Evolutionary conservation across 2,888 invertebrate genomes (phyloP).

Genomic region (Alcis repandata): DNA sequence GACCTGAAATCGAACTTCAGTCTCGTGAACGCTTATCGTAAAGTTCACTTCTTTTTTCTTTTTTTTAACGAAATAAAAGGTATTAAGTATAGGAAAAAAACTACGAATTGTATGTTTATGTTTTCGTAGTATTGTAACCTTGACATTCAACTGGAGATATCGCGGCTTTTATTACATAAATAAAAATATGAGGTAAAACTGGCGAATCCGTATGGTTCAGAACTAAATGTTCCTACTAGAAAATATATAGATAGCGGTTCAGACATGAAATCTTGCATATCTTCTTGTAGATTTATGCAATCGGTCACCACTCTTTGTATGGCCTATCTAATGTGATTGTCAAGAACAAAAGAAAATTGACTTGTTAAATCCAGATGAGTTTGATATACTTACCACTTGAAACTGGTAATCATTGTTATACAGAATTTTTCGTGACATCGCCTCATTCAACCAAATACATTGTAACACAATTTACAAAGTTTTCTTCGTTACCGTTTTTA

Average conservation of each 20-base stretch:
- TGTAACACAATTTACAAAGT: slow-evolving; percentile 3
- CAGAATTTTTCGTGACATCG: background rate
- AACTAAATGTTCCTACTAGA: background rate
- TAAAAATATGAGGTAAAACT: slow-evolving; percentile 28
- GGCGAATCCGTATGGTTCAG: background rate
- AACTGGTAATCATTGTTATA: background rate
- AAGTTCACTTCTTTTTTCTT: slow-evolving; percentile 13
- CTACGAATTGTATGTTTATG: slow-evolving; percentile 21
- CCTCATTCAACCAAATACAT: background rate
- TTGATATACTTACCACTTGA: no score
- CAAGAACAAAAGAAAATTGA: slow-evolving; percentile 15
- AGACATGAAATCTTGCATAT: slow-evolving; percentile 11
- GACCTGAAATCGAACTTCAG: slow-evolving; percentile 15
- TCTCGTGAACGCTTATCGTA: slow-evolving; percentile 11
- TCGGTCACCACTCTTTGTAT: slow-evolving; percentile 25
- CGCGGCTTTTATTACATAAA: slow-evolving; percentile 29
- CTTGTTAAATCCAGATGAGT: background rate
- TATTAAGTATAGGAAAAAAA: slow-evolving; percentile 6
- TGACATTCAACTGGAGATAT: slow-evolving; percentile 43
- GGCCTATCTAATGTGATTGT: slow-evolving; percentile 3
- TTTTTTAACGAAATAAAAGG: slow-evolving; percentile 11
- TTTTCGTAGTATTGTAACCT: slow-evolving; percentile 45
- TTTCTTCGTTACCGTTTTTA: slow-evolving; percentile 9
- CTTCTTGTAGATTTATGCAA: slow-evolving; percentile 3
- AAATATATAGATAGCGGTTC: background rate